These are phyloP conservation scores for Meloidogyne floridensis DNA, from an alignment of 1,140 invertebrate species.

Conservation along the genomic window DNA sequence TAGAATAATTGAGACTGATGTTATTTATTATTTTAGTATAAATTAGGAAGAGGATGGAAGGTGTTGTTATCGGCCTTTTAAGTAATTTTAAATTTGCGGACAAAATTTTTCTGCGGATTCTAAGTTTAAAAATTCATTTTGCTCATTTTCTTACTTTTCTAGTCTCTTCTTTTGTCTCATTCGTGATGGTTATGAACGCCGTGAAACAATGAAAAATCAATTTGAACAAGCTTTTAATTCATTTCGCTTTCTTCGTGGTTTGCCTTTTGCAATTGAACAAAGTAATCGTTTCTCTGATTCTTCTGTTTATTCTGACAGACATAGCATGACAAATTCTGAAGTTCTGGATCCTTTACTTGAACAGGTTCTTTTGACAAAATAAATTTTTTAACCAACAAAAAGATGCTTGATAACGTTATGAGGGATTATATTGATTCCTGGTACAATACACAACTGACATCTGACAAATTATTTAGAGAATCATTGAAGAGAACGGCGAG, in stretches of 20 bases:
- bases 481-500: conserved; percentile 41
- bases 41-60: too few species aligned
- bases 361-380: conserved; percentile 31
- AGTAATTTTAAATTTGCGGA: too few species aligned
- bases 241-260: background rate
- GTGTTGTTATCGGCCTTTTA: too few species aligned
- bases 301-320: conserved; percentile 37
- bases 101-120: too few species aligned
- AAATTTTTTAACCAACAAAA: background rate
- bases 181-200: background rate
- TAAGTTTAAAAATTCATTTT: too few species aligned
- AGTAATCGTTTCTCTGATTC: conserved; percentile 14
- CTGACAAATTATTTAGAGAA: conserved; percentile 35
- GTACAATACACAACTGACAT: conserved; percentile 39
- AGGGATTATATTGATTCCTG: conserved; percentile 43
- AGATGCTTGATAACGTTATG: conserved; percentile 43
- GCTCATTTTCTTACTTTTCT: background rate
- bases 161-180: background rate
- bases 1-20: too few species aligned
- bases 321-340: conserved; percentile 43
- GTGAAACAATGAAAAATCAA: background rate
- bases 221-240: background rate
- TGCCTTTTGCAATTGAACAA: conserved; percentile 10
- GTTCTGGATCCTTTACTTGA: conserved; percentile 38
- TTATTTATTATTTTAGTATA: too few species aligned